Percentiles rank a stretch among this genome's conserved stretches.
Evolutionary conservation across 2,797 vertebrate species (phyloP).

Genomic region (Lemur catta): DNA sequence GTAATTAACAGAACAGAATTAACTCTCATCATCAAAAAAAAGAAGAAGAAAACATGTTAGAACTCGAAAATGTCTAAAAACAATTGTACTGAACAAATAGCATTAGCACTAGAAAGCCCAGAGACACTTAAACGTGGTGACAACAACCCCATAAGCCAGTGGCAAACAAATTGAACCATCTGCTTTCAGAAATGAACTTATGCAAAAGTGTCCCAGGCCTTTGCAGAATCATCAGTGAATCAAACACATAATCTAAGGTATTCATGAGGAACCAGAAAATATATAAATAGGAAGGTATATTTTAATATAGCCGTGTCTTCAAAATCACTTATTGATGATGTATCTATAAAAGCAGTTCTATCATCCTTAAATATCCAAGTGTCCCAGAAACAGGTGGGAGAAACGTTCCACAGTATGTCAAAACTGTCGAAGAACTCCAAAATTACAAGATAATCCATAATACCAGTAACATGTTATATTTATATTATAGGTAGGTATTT

Average conservation of each 20-base stretch:
- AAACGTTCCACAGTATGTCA: background rate
- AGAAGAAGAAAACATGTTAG: background rate
- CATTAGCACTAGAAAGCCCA: conserved; percentile 11
- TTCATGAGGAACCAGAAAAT: conserved; percentile 42
- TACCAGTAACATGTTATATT: background rate
- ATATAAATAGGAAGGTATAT: conserved; percentile 41
- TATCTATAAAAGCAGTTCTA: background rate
- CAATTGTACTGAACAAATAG: conserved; percentile 17
- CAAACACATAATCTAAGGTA: conserved; percentile 39
- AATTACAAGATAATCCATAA: background rate
- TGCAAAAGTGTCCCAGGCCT: conserved; percentile 39
- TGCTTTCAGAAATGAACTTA: conserved; percentile 37
- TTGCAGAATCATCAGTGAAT: conserved; percentile 37
- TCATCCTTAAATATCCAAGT: background rate
- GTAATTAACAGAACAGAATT: conserved; percentile 53
- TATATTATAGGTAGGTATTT: background rate
- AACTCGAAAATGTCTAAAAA: conserved; percentile 33
- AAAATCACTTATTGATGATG: conserved; percentile 58
- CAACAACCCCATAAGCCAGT: conserved; percentile 54
- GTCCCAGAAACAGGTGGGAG: background rate
- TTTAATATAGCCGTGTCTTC: conserved; percentile 46
- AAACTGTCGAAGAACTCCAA: background rate
- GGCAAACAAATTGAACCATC: conserved; percentile 55
- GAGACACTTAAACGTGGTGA: conserved; percentile 42
- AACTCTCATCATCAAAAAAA: background rate